Evolutionary conservation across 1,140 invertebrate species (phyloP).

Genomic region (Chymomyza costata): DNA sequence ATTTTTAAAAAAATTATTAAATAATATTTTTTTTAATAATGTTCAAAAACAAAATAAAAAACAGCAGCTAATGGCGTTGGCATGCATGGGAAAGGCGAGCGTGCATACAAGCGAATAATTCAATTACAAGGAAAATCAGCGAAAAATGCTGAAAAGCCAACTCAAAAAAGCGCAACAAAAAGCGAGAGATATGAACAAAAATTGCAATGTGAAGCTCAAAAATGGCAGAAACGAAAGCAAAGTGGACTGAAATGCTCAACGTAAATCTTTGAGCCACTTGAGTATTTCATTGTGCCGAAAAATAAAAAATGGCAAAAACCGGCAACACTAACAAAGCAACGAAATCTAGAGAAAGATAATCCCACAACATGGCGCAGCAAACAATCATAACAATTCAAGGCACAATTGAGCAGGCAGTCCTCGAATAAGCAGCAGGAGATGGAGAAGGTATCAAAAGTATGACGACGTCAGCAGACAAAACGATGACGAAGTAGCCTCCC

Average conservation of each 20-base stretch:
- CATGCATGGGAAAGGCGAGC: slow-evolving; percentile 3
- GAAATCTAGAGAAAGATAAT: slow-evolving; percentile 34
- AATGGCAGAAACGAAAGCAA: too few species aligned
- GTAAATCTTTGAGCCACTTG: slow-evolving; percentile 35
- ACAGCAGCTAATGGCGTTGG: too few species aligned
- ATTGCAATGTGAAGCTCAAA: too few species aligned
- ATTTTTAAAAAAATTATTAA: too few species aligned
- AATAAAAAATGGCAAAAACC: slow-evolving; percentile 15
- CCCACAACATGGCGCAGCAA: slow-evolving; percentile 11
- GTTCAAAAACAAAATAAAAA: too few species aligned
- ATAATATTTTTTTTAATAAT: too few species aligned
- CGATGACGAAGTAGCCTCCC: too few species aligned
- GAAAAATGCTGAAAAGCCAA: slow-evolving; percentile 16
- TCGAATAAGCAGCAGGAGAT: slow-evolving; percentile 1
- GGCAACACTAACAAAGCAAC: slow-evolving; percentile 22
- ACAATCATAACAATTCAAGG: slow-evolving; percentile 25
- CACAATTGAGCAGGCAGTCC: slow-evolving; percentile 36
- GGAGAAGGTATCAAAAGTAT: background rate
- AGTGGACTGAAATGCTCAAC: slow-evolving; percentile 40
- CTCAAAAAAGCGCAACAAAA: slow-evolving; percentile 1
- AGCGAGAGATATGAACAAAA: background rate
- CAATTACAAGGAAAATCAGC: slow-evolving; percentile 38
- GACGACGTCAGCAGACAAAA: slow-evolving; percentile 2
- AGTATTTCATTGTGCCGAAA: slow-evolving; percentile 37
- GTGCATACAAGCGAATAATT: slow-evolving; percentile 46